These are phyloP conservation scores for Tor tambroides DNA, from an alignment of 2,113 vertebrate species.

Conservation along the genomic window DNA sequence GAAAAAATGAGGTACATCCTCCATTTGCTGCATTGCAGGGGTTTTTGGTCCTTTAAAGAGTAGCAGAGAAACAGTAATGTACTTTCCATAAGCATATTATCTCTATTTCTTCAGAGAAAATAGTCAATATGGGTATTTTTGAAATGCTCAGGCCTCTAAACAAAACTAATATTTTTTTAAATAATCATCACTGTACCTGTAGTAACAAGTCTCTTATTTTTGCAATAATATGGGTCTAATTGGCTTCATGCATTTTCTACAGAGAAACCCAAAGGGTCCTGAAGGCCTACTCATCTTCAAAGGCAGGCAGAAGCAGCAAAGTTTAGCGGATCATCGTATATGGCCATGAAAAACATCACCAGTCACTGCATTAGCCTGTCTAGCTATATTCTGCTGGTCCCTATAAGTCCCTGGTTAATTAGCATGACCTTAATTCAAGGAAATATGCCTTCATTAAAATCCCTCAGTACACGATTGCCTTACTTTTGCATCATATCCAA, in stretches of 20 bases:
- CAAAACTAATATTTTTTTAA: slow-evolving; percentile 45
- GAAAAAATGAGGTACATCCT: background rate
- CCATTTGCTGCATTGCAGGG: slow-evolving; percentile 57
- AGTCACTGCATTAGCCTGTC: background rate
- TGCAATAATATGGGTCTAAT: background rate
- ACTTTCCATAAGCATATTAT: background rate
- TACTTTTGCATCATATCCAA: slow-evolving; percentile 42
- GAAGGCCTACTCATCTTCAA: background rate
- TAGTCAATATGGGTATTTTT: slow-evolving; percentile 26
- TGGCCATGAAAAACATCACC: slow-evolving; percentile 22
- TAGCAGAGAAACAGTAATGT: slow-evolving; percentile 8
- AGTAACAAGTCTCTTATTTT: background rate
- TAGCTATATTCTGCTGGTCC: background rate
- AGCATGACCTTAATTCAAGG: slow-evolving; percentile 28
- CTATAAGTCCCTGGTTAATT: slow-evolving; percentile 1
- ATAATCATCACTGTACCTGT: slow-evolving; percentile 22
- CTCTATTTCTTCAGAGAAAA: slow-evolving; percentile 33
- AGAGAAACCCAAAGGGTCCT: background rate
- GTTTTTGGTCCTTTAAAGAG: slow-evolving; percentile 30
- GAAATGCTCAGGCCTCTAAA: slow-evolving; percentile 32
- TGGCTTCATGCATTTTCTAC: background rate
- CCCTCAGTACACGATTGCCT: slow-evolving; percentile 13
- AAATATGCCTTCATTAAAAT: slow-evolving; percentile 29
- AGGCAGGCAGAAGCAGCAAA: background rate
- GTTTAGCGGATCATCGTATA: background rate